Percentiles rank a stretch among this genome's conserved stretches.
Conservation (phyloP, 2,888 invertebrate species). For the Heteromurus nitidus region DNA sequence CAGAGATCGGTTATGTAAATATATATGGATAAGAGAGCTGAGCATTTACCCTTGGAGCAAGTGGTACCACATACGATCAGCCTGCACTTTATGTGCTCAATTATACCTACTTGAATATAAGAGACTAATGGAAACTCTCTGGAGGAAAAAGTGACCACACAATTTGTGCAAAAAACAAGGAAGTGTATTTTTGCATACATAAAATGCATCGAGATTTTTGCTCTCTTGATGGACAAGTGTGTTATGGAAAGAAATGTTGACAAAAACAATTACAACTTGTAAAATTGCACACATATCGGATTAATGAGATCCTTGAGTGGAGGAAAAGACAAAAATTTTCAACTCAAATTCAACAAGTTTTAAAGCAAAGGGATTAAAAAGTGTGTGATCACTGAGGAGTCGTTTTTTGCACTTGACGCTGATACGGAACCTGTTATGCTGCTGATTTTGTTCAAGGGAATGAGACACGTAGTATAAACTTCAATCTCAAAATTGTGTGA, state of each 20-base stretch:
- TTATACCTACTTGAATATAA: background rate
- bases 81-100: too few species aligned
- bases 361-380: too few species aligned
- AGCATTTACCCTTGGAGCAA: slow-evolving; percentile 48
- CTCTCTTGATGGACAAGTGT: background rate
- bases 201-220: background rate
- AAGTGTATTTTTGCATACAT: slow-evolving; percentile 30
- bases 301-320: slow-evolving; percentile 41
- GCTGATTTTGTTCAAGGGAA: background rate
- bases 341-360: background rate
- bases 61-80: slow-evolving; percentile 29
- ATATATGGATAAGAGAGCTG: slow-evolving; percentile 42
- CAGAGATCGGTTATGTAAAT: background rate
- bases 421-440: background rate
- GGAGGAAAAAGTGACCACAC: slow-evolving; percentile 56
- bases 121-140: slow-evolving; percentile 22
- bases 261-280: background rate
- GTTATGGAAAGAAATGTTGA: background rate
- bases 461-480: background rate
- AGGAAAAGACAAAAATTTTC: background rate
- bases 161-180: slow-evolving; percentile 47
- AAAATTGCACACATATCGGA: slow-evolving; percentile 24
- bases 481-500: background rate
- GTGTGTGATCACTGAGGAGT: too few species aligned
- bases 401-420: background rate